A percentile compares a stretch with the other conserved stretches of the same genome.
These are phyloP conservation scores for Ormyrus thymus DNA, from an alignment of 2,888 invertebrate genomes.

Conservation along the genomic window DNA sequence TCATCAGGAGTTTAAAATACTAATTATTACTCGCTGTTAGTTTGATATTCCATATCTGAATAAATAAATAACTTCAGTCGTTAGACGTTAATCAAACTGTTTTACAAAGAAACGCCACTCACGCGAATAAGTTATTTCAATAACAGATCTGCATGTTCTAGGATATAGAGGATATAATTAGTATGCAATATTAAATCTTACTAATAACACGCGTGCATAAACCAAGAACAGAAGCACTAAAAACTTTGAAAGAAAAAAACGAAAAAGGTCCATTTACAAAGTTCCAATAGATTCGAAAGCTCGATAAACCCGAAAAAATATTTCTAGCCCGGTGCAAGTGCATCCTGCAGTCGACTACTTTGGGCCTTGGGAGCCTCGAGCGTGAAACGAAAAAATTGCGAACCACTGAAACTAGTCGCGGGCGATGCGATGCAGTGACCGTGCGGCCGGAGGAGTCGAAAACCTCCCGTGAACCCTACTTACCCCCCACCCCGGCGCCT, in stretches of 20 bases:
- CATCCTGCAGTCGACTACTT: not conserved
- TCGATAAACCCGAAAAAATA: not conserved
- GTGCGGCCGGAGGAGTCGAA: slow-evolving; percentile 72
- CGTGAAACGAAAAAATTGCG: slow-evolving; percentile 66
- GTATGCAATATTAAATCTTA: too few species aligned
- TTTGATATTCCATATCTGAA: slow-evolving; percentile 1
- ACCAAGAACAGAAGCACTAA: too few species aligned
- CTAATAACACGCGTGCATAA: too few species aligned
- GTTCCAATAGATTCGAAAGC: too few species aligned
- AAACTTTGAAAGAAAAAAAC: too few species aligned
- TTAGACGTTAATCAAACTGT: too few species aligned
- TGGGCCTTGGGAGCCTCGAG: not conserved
- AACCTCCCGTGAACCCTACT: slow-evolving; percentile 75
- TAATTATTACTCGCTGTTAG: slow-evolving; percentile 1
- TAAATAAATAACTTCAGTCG: not conserved
- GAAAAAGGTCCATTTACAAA: too few species aligned
- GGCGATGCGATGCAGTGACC: slow-evolving; percentile 60
- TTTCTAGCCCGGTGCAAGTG: slow-evolving; percentile 46
- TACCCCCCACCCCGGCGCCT: slow-evolving; percentile 68
- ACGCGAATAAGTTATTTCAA: too few species aligned
- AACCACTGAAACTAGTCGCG: slow-evolving; percentile 74
- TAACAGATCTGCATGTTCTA: too few species aligned
- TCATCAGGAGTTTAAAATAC: slow-evolving; percentile 7
- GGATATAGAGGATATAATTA: too few species aligned
- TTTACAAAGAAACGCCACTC: too few species aligned